Percentiles rank a stretch among this genome's conserved stretches.
These are phyloP conservation scores for Enhydra lutris DNA, from an alignment of 2,113 vertebrate species.

Conservation along the genomic window DNA sequence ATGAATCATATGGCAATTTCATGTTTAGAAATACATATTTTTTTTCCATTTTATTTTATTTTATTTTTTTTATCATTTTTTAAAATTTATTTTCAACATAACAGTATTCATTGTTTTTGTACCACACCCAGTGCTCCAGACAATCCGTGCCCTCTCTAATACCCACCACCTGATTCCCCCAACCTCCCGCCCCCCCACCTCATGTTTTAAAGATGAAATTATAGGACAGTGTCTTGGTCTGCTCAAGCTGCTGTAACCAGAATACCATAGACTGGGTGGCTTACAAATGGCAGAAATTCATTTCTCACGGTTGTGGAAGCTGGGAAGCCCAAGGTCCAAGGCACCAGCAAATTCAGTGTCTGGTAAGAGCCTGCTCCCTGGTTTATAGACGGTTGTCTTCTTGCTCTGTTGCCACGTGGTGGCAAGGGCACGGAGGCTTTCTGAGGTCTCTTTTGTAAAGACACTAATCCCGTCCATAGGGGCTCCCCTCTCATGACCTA, in stretches of 20 bases:
- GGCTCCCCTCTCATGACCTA: neutral
- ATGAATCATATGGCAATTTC: neutral
- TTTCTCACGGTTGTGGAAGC: neutral
- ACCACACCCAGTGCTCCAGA: no score
- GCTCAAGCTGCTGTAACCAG: neutral
- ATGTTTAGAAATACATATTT: neutral
- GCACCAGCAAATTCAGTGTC: neutral
- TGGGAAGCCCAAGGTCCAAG: neutral
- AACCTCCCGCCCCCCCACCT: no score
- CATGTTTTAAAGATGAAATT: neutral
- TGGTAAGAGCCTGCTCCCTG: neutral
- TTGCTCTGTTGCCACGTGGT: neutral
- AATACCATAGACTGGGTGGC: neutral
- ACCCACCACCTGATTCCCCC: no score
- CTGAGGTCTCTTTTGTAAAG: neutral
- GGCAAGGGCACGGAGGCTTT: neutral
- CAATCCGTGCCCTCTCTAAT: no score
- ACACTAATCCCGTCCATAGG: neutral
- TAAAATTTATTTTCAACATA: no score
- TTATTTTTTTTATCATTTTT: no score
- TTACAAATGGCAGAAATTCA: neutral
- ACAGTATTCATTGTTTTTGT: no score
- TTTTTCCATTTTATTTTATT: no score
- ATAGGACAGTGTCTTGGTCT: neutral
- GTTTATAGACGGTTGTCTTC: neutral